Conservation (phyloP, 1,140 invertebrate genomes). For the Phthorimaea operculella region DNA sequence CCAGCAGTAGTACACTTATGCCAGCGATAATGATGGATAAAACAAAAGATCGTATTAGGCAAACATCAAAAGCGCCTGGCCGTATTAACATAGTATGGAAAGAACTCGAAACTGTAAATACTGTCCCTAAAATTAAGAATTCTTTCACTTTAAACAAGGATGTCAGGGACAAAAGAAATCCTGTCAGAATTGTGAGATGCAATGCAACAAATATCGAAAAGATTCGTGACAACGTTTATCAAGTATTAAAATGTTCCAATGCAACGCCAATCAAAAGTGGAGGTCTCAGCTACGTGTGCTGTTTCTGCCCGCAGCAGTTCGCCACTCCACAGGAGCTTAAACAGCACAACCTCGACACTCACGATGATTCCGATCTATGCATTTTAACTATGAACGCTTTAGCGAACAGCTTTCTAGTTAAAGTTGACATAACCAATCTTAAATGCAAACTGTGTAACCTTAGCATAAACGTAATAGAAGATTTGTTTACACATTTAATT, state of each 20-base stretch:
- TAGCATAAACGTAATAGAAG: constrained; percentile 10
- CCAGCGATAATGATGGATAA: too few species aligned
- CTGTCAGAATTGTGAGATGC: background rate
- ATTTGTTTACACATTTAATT: constrained; percentile 21
- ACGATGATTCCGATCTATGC: constrained; percentile 11
- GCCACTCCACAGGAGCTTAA: constrained; percentile 24
- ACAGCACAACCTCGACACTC: constrained; percentile 20
- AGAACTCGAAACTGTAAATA: background rate
- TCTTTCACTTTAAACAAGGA: too few species aligned
- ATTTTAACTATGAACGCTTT: background rate
- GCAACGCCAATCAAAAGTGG: constrained; percentile 33
- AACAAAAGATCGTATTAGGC: too few species aligned
- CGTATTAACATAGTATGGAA: too few species aligned
- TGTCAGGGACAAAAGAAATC: too few species aligned
- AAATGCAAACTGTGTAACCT: constrained; percentile 22
- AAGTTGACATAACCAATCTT: constrained; percentile 29
- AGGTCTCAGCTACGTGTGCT: constrained; percentile 27
- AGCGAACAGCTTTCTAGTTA: constrained; percentile 14
- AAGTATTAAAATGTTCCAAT: constrained; percentile 31
- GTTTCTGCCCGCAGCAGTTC: constrained; percentile 27
- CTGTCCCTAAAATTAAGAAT: too few species aligned
- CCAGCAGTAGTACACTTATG: too few species aligned
- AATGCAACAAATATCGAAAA: constrained; percentile 18
- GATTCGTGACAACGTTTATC: constrained; percentile 24
- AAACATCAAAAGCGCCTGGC: too few species aligned